Conservation (phyloP, 1,140 invertebrate genomes). For the Lucilia cuprina region DNA sequence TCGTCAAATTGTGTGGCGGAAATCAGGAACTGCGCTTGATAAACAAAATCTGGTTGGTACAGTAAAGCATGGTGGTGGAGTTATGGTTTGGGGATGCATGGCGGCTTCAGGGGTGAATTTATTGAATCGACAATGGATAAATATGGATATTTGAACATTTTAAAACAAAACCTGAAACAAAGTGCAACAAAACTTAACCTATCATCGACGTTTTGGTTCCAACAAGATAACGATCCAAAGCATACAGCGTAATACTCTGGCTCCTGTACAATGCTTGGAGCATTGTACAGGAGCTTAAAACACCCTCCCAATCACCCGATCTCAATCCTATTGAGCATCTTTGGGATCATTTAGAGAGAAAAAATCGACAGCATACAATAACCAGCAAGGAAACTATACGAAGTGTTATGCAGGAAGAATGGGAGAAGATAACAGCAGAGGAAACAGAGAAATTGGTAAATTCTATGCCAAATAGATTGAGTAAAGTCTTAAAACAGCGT, state of each 20-base stretch:
- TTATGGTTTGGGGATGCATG: slow-evolving; percentile 37
- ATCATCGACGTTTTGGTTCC: slow-evolving; percentile 36
- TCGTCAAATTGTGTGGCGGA: slow-evolving; percentile 22
- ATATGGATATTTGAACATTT: slow-evolving; percentile 43
- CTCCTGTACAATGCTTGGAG: slow-evolving; percentile 36
- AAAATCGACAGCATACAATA: slow-evolving; percentile 6
- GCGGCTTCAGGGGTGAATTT: slow-evolving; percentile 43
- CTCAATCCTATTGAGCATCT: slow-evolving; percentile 20
- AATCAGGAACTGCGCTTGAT: slow-evolving; percentile 23
- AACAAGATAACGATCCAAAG: slow-evolving; percentile 44
- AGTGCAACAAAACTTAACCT: slow-evolving; percentile 43
- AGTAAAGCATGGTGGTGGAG: slow-evolving; percentile 27
- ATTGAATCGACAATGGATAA: slow-evolving; percentile 45
- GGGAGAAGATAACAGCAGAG: neutral
- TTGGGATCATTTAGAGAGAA: slow-evolving; percentile 23
- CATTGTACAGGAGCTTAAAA: slow-evolving; percentile 47
- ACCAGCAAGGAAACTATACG: slow-evolving; percentile 13
- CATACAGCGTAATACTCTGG: slow-evolving; percentile 49
- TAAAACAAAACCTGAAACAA: slow-evolving; percentile 43
- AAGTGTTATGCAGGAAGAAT: slow-evolving; percentile 11
- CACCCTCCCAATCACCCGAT: slow-evolving; percentile 37
- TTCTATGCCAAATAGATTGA: slow-evolving; percentile 25
- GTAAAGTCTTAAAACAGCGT: slow-evolving; percentile 23
- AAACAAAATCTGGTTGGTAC: slow-evolving; percentile 27
- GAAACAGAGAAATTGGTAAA: slow-evolving; percentile 21